Evolutionary conservation across 2,113 vertebrate genomes (phyloP), one percentile per base, ranked within the genome.

Genomic region (Phaetusa simplex): DNA sequence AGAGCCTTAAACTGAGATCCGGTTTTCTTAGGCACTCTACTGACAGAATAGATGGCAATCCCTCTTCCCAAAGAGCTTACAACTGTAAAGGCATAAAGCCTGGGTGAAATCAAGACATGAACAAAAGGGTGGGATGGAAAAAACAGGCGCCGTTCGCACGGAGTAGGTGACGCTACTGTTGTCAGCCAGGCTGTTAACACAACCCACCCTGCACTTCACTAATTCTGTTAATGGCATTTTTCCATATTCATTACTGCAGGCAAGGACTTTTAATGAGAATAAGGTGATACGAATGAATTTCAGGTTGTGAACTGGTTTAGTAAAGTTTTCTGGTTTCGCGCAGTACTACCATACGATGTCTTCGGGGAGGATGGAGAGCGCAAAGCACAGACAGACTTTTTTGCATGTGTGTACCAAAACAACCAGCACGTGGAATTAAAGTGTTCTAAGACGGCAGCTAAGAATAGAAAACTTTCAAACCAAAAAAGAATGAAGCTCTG

Each of bases 381-480:
- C 12, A 47, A 32, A 81, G 27, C 42, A 69, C 34, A 1, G 19
- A 32, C 17, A 24, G 32, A 7, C 27, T 53, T 83, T 24, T 58
- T 50, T 5, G 20, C 24, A 18, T 0, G 2, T 5, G 12, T 5
- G 21, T 40, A 59, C 24, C 62, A 49, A 45, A 86, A 0, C 42
- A 71, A 53, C 34, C 40, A 49, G 32, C 34, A 21, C 0, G 7
- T 14, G 38, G 52, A 81, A 89, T 9, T 0, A 74, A 62, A 74
- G 14, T 22, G 6, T 58, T 62, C 45, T 24, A 73, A 53, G 8
- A 27, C 5, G 14, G 13, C 16, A 18, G 38, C 40, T 52, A 86
- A 47, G 43, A 86, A 69, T 1, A 43, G 14, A 78, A 84, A 62
- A 53, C 14, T 79, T 88, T 61, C 29, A 78, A 50, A 32, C 4